Evolutionary conservation across 2,888 invertebrate species (phyloP).

Genomic region (Drosophila tripunctata): DNA sequence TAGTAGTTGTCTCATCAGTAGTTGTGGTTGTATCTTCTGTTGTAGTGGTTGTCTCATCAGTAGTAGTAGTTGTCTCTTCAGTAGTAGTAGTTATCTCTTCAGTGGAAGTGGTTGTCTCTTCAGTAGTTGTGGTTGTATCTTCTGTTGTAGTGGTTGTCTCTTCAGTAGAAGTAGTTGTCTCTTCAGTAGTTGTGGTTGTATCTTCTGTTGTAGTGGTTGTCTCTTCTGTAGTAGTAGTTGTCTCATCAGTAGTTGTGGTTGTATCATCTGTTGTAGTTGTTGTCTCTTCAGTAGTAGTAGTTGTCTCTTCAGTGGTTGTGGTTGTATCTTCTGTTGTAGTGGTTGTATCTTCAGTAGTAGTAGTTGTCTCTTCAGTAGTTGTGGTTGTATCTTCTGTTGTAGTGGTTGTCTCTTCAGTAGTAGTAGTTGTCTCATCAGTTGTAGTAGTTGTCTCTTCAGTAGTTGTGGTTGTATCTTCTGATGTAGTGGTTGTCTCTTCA

Average conservation of each 20-base stretch:
- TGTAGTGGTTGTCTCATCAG: not conserved
- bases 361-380: not conserved
- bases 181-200: not conserved
- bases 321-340: not conserved
- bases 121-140: not conserved
- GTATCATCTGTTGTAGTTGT: no score
- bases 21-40: not conserved
- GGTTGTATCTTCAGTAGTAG: no score
- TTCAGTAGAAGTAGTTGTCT: not conserved
- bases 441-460: not conserved
- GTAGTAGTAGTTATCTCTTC: not conserved
- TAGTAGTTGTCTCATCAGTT: not conserved
- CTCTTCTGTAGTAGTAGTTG: no score
- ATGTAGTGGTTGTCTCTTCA: not conserved
- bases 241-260: not conserved
- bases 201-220: not conserved
- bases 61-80: not conserved
- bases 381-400: not conserved
- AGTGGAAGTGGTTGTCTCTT: not conserved
- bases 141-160: not conserved
- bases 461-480: not conserved
- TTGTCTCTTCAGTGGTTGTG: no score
- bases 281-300: not conserved
- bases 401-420: not conserved
- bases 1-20: no score